Evolutionary conservation across 2,888 invertebrate genomes (phyloP), one percentile per base, ranked within the genome.

Genomic region (Acholoe squamosa): DNA sequence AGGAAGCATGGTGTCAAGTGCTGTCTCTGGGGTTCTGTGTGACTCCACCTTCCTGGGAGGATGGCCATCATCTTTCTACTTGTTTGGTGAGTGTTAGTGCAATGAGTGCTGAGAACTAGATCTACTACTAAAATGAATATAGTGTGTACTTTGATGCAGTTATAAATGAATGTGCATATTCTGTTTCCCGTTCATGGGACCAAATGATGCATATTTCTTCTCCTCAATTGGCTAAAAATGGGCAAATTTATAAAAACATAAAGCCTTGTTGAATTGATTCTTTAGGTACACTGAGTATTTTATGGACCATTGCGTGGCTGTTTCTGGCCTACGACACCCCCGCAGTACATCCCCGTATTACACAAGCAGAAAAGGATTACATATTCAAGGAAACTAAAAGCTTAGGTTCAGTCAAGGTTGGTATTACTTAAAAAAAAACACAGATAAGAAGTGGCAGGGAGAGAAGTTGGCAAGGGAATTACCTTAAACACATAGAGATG

Each of bases 251-350:
- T n/a, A n/a, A n/a, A n/a, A n/a, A n/a, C n/a, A 10, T 7, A 43
- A 43, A 43, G 10, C 43, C 43, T 43, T 43, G 43, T 43, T 10
- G 5, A 7, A 43, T 43, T 43, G 43, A n/a, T 61, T 61, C 61
- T 14, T 61, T n/a, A 61, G 61, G 61, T 84, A 90, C 89, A 10
- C 77, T 94, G 19, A 95, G 95, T 7, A 93, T 93, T 89, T 28
- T 94, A 33, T 95, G 95, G 94, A 94, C 94, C 43, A 77, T 95
- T 12, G 91, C 93, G 10, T 95, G 95, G 95, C 92, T 94, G 90
- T 91, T 93, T 34, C 76, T 95, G 19, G 92, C 94, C 7, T 93
- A 93, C 91, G 94, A 95, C 90, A 92, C 93, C 7, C 95, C 95
- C 0, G 92, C 93, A 7, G 90, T 93, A 28, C 95, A 95, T 92